Base-by-base conservation (phyloP, 2,888 invertebrate species). In the Eueremaeus valkanovi region DNA sequence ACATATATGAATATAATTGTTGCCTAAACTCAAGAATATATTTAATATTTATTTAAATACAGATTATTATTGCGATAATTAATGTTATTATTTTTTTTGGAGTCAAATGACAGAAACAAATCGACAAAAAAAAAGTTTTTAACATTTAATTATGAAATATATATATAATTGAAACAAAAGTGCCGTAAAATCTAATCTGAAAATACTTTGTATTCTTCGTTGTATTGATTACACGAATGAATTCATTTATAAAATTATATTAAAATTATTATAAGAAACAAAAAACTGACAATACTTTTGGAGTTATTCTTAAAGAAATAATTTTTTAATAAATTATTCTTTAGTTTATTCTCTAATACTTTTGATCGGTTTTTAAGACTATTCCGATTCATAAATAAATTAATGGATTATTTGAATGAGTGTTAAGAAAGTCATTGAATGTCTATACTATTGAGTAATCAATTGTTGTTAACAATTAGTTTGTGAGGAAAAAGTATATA, bases 21-120 rank as follows among this genome's bases (percentile, higher is more conserved):
- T 63, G 63, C 63, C 63, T 63, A 63, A 55, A 63, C 63, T 63
- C 63, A 63, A 63, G 63, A 63, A 27, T 63, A 36, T 21, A 63
- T 63, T 27, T 55, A 21, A 61, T 55, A 55, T 55, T 55, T 55
- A 24, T 11, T 21, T 2, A 24, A 21, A 55, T 9, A 21, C 9
- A 21, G 21, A 27, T 9, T 21, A 27, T 21, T 21, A 16, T 21
- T 55, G 13, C 21, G 13, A 24, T 55, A 9, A 27, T 55, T 55
- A 55, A 9, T 55, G 16, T 45, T 45, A 18, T 18, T 45, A 45
- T 45, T 16, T 45, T 45, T 45, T 45, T 16, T 3, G 16, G 45
- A 11, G 18, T 45, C 9, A 16, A 11, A 13, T 45, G 3, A 45
- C 6, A 3, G 18, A 6, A 45, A 11, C n/a, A n/a, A n/a, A n/a